Evolutionary conservation across 2,797 vertebrate genomes (phyloP), one percentile per base, ranked within the genome.

Genomic region (Manis pentadactyla): DNA sequence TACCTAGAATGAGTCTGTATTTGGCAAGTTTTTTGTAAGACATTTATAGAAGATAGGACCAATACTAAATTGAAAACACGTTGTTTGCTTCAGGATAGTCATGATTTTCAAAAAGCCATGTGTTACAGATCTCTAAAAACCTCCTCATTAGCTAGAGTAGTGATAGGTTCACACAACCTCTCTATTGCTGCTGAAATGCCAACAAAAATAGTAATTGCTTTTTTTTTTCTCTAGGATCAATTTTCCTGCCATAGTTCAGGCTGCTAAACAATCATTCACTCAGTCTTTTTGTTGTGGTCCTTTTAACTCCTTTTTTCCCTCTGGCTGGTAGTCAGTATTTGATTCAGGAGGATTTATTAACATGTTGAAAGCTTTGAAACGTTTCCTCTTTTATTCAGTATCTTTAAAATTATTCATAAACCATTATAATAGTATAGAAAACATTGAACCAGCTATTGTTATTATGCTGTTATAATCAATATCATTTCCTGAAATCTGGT

Each of bases 191-290:
- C 34, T 86, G 74, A 94, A 90, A 86, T 91, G 46, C 68, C 74
- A 59, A 79, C 55, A 87, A 86, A 97, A 97, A 86, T 75, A 83
- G 39, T 94, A 88, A 91, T 91, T 96, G 61, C 42, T 87, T 95
- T 97, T 39, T n/a, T 46, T 78, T 95, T 95, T 93, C 75, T 92
- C 64, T 29, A 71, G 78, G 73, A 86, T 96, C 90, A 97, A 87
- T 95, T 91, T 94, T 88, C 31, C 83, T 97, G 68, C 63, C 88
- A 64, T 88, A 79, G 34, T 75, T 96, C 84, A 93, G 61, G 19
- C 31, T 79, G 31, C 39, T 86, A 9, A 86, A 83, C 73, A 55
- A 96, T 92, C 73, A 86, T 55, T 96, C 77, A 77, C 12, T 92
- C 86, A 87, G 39, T 90, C n/a, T 57, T 91, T 89, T 39, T 68